Conservation (phyloP, 2,797 vertebrate genomes). For the Lophius americanus region DNA sequence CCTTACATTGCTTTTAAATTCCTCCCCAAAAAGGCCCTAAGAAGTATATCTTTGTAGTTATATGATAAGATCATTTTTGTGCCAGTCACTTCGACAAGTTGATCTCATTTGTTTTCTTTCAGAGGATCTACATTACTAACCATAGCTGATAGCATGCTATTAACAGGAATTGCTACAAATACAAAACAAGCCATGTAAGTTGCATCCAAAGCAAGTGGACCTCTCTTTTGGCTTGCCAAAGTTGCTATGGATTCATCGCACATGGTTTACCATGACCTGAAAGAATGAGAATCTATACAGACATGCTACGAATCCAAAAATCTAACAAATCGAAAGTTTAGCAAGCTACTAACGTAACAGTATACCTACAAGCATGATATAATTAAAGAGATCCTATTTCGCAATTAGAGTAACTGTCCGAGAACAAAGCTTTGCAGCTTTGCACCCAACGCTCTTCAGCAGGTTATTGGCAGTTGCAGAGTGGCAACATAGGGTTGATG, state of each 20-base stretch:
- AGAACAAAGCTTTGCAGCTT: neutral
- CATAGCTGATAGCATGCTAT: conserved; percentile 60
- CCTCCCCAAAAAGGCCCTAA: neutral
- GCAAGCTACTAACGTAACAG: conserved; percentile 58
- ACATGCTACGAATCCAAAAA: conserved; percentile 28
- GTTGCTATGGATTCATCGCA: no score
- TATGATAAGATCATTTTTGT: conserved; percentile 17
- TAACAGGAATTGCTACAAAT: conserved; percentile 21
- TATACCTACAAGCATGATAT: conserved; percentile 58
- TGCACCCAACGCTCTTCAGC: neutral
- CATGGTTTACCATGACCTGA: no score
- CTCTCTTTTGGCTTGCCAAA: no score
- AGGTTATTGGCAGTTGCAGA: neutral
- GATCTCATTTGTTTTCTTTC: conserved; percentile 24
- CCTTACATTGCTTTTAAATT: neutral
- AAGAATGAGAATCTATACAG: no score
- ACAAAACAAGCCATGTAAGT: no score
- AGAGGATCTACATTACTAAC: conserved; percentile 58
- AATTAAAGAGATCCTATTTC: conserved; percentile 7
- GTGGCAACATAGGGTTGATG: conserved; percentile 5
- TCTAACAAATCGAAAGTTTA: conserved; percentile 59
- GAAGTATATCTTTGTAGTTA: conserved; percentile 9
- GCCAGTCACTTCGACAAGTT: neutral
- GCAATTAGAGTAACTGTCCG: neutral
- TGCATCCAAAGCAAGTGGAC: no score